A percentile compares a stretch with the other conserved stretches of the same genome.
phyloP scores from a whole-genome alignment of 30 jellyfish, hydroid and myxozoan genomes.

The Aurelia coerulea region DNA sequence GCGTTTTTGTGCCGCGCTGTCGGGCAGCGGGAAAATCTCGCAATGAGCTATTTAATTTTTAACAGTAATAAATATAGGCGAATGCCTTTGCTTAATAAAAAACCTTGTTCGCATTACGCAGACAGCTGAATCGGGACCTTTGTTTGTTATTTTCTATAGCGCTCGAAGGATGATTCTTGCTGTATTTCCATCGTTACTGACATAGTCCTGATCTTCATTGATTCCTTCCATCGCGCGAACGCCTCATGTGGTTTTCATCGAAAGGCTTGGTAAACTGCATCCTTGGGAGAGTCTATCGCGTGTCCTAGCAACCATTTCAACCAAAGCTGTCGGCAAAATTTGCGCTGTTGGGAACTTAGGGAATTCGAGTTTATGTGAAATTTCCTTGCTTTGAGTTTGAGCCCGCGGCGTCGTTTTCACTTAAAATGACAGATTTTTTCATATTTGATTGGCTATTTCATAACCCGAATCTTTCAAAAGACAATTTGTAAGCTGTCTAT shows the following conservation, averaged over 20 bases:
- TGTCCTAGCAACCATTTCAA: slow-evolving; percentile 28
- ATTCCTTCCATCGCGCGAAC: slow-evolving; percentile 25
- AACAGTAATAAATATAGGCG: slow-evolving; percentile 43
- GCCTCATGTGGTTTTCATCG: slow-evolving; percentile 32
- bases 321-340: slow-evolving; percentile 29
- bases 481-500: too few species aligned
- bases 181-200: slow-evolving; percentile 44
- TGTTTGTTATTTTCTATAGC: slow-evolving; percentile 16
- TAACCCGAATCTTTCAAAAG: too few species aligned
- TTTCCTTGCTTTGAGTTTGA: too few species aligned
- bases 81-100: slow-evolving; percentile 13
- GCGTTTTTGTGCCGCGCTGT: slow-evolving; percentile 25
- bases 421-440: too few species aligned
- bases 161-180: slow-evolving; percentile 8
- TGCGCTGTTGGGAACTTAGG: slow-evolving; percentile 14
- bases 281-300: slow-evolving; percentile 16
- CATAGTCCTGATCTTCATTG: slow-evolving; percentile 21
- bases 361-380: too few species aligned
- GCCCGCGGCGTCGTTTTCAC: too few species aligned
- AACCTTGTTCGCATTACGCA: slow-evolving; percentile 12
- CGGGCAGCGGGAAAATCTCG: slow-evolving; percentile 7
- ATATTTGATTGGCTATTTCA: too few species aligned
- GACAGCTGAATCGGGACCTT: slow-evolving; percentile 60
- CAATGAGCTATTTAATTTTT: slow-evolving; percentile 17
- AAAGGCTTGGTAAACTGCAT: slow-evolving; percentile 16